Evolutionary conservation across 1,140 invertebrate species (phyloP), one percentile per base, ranked within the genome.

Genomic region (Popillia japonica): DNA sequence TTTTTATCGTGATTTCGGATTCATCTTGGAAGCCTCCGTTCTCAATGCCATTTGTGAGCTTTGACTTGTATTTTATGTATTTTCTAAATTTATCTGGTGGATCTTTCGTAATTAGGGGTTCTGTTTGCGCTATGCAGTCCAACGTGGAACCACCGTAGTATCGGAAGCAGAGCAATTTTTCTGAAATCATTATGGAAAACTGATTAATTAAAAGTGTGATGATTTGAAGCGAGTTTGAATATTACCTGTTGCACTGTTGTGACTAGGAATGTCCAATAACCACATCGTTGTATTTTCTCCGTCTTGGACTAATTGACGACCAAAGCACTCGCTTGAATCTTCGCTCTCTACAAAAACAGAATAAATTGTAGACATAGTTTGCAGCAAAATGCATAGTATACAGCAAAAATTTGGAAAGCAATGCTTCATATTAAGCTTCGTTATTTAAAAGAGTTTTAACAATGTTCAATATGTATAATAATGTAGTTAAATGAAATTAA

Each of bases 81-180:
- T 82, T 84, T 76, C 82, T 83, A 9, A 85, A 78, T 81, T 84
- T 85, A 41, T 85, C 83, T 17, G 83, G 79, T 20, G 83, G 84
- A 23, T 83, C 83, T 83, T 86, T 86, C 22, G 85, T 84, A 23
- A 86, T 84, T 3, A 89, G 77, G 0, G 88, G 87, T 80, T 89
- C 87, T 6, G 87, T 88, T 81, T 89, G 87, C 14, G 88, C 88
- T 59, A 89, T 82, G 80, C 87, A 89, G 42, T 87, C 85, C 55
- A 88, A 81, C 40, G 85, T 87, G 23, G 87, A 77, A 20, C 87
- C 86, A 77, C 87, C 86, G 83, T 89, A 89, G 83, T 89, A 89
- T 42, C 88, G 87, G 82, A 89, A 89, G 80, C 88, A 89, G 79
- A 89, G 79, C 75, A 88, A 82, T 83, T 88, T 88, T 76, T 84